Base-by-base conservation (phyloP, 2,888 invertebrate species). In the Synergus laeviventris region DNA sequence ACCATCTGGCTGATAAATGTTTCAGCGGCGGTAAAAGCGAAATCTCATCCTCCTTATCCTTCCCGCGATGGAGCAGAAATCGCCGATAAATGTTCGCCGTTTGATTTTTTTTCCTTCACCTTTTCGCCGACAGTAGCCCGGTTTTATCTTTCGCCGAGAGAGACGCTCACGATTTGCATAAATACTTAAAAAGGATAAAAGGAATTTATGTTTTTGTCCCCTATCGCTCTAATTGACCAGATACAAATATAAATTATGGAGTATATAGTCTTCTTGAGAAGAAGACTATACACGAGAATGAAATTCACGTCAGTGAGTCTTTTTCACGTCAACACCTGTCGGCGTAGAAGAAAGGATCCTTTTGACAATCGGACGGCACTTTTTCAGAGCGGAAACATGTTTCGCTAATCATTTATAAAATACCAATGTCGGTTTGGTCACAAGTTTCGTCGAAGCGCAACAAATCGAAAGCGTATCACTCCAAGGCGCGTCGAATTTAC, bases 21-120 rank as follows among this genome's bases (percentile, higher is more conserved):
- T 86, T 84, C 81, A 86, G 76, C 77, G 76, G 76, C 81, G 81
- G 81, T 86, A 84, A 85, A 83, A 86, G 86, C 84, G 76, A 82
- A 84, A 82, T 83, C 82, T 81, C 78, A 80, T 84, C 81, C 79
- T 39, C 79, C 54, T 45, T 76, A 78, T 74, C 79, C 77, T 54
- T 54, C 60, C 66, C 74, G 16, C 66, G 60, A 45, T 62, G 61
- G 31, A 39, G 45, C 42, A 74, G 45, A 42, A 60, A 74, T 61
- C 60, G 42, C 38, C 45, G 45, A 60, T 74, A 42, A 74, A 74
- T 61, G 74, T 74, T 60, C 45, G 60, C 18, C 39, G 56, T 56
- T 62, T 62, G 61, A 61, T 74, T 74, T 60, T 42, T 74, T 61
- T 74, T 61, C 36, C 74, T 61, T 60, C 74, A 62, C 61, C 74